phyloP scores from a whole-genome alignment of 2,113 vertebrate species.

The Austrofundulus limnaeus region DNA sequence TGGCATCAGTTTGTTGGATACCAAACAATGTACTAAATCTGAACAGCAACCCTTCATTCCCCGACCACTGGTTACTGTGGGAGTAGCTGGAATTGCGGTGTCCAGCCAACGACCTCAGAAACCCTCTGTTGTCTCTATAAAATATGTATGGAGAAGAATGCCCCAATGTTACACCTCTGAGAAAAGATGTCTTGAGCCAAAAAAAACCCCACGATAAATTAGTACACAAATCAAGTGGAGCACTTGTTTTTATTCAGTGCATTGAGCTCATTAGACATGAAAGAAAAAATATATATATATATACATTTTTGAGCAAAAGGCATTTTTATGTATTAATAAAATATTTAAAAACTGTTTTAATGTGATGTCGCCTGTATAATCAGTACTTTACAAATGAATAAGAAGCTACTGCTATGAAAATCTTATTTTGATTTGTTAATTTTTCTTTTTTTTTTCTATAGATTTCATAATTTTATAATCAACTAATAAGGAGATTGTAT shows the following conservation, averaged over 20 bases:
- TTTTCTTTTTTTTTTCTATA: no score
- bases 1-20: conserved; percentile 29
- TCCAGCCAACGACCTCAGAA: conserved; percentile 70
- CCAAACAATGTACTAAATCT: conserved; percentile 43
- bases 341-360: background rate
- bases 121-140: conserved; percentile 68
- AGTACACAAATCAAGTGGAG: conserved; percentile 17
- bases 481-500: no score
- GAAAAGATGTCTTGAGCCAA: conserved; percentile 35
- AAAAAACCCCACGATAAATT: conserved; percentile 62
- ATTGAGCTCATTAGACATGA: background rate
- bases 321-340: background rate
- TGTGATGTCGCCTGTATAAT: no score
- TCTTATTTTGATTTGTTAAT: no score
- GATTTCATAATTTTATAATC: no score
- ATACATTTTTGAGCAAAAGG: background rate
- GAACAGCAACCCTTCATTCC: conserved; percentile 11
- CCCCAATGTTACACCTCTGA: conserved; percentile 51
- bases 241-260: conserved; percentile 17
- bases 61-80: conserved; percentile 68
- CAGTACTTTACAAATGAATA: no score
- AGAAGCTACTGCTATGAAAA: no score
- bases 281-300: background rate
- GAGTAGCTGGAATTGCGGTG: conserved; percentile 75
- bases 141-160: conserved; percentile 67